Conservation (phyloP, 2,797 vertebrate genomes). For the Nothura maculosa region DNA sequence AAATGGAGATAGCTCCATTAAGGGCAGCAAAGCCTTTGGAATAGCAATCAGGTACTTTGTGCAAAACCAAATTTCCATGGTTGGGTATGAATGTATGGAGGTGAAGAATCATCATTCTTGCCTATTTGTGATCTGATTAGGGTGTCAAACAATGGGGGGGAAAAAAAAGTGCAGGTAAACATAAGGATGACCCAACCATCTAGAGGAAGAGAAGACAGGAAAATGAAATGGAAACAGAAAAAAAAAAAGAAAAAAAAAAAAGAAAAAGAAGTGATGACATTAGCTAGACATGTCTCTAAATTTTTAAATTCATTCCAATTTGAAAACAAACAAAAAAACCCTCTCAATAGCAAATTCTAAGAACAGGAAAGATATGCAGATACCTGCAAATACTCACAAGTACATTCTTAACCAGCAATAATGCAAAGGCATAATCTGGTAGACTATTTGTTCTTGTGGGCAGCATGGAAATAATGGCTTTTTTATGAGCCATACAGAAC, state of each 20-base stretch:
- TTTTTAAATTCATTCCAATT: background rate
- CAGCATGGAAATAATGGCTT: background rate
- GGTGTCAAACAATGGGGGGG: background rate
- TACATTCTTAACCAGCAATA: background rate
- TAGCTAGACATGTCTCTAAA: background rate
- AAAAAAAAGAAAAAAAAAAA: background rate
- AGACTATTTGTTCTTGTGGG: background rate
- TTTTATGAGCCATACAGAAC: background rate
- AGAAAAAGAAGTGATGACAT: rapidly evolving
- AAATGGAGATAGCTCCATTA: constrained; percentile 22
- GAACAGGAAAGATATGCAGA: background rate
- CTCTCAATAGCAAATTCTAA: background rate
- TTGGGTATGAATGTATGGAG: background rate
- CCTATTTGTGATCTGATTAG: background rate
- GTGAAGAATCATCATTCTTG: background rate
- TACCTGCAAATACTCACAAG: background rate
- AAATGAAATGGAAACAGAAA: background rate
- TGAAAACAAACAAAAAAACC: background rate
- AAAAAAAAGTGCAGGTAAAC: background rate
- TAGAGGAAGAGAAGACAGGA: background rate
- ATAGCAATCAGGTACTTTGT: background rate
- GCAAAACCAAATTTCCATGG: background rate
- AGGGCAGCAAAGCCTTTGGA: background rate
- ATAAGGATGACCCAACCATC: background rate
- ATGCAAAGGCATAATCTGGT: background rate